Conservation (phyloP, 2,797 vertebrate species). For the Malacoctenus gilli region DNA sequence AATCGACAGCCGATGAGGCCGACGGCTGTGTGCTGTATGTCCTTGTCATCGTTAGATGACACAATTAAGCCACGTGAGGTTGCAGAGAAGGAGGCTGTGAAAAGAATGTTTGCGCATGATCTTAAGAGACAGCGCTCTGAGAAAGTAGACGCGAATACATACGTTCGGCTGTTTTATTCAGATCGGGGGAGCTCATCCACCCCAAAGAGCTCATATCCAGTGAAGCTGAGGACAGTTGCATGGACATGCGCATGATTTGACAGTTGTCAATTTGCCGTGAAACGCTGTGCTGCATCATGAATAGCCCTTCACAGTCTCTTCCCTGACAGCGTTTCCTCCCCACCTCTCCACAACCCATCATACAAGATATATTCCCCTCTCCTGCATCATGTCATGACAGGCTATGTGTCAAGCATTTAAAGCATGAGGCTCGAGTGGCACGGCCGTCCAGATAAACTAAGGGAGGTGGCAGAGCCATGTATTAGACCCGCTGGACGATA, state of each 20-base stretch:
- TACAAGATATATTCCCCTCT: conserved; percentile 43
- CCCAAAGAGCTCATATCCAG: too few species aligned
- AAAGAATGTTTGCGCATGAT: too few species aligned
- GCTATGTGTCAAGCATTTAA: conserved; percentile 49
- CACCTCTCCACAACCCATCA: conserved; percentile 8
- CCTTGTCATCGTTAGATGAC: conserved; percentile 5
- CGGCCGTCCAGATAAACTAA: conserved; percentile 47
- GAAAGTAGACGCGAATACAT: not conserved
- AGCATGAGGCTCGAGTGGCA: conserved; percentile 45
- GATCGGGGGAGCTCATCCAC: too few species aligned
- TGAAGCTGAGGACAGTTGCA: conserved; percentile 3
- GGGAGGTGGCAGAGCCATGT: conserved; percentile 5
- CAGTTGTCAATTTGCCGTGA: conserved; percentile 46
- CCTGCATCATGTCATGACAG: conserved; percentile 44
- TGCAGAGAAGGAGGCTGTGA: not conserved
- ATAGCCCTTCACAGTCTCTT: conserved; percentile 31
- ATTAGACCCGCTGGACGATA: conserved; percentile 44
- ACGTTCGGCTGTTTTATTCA: not conserved
- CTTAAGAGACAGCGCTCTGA: too few species aligned
- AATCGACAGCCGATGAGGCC: conserved; percentile 3
- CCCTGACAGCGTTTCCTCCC: conserved; percentile 17
- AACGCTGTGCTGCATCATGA: conserved; percentile 18
- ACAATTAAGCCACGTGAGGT: not conserved
- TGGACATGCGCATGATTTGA: conserved; percentile 31
- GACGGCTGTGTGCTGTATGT: not conserved